A percentile compares a stretch with the other conserved stretches of the same genome.
Evolutionary conservation across 2,113 vertebrate species (phyloP).

Genomic region (Athene noctua): DNA sequence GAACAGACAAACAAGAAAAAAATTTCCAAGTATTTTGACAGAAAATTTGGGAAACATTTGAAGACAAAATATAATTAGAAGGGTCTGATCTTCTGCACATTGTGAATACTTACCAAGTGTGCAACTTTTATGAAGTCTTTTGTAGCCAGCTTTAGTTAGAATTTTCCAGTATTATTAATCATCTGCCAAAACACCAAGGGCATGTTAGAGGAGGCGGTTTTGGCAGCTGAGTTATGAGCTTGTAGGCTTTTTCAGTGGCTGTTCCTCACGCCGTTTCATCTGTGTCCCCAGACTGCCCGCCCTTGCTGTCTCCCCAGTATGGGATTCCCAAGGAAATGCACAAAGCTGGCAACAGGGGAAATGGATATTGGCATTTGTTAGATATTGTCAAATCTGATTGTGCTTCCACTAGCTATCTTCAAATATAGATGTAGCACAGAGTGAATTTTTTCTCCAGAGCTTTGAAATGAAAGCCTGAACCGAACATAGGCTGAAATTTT

Average conservation of each 20-base stretch:
- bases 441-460: not conserved
- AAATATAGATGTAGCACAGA: not conserved
- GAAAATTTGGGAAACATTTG: not conserved
- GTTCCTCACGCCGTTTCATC: not conserved
- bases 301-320: not conserved
- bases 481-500: not conserved
- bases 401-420: not conserved
- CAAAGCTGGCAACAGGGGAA: not conserved
- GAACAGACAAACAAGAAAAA: not conserved
- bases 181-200: not conserved
- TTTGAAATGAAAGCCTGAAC: not conserved
- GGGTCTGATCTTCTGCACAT: not conserved
- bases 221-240: not conserved
- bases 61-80: not conserved
- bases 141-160: not conserved
- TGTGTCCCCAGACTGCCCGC: not conserved
- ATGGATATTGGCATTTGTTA: not conserved
- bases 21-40: not conserved
- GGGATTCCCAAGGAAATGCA: not conserved
- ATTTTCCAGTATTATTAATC: not conserved
- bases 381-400: not conserved
- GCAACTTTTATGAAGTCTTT: not conserved
- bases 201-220: not conserved
- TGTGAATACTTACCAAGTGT: not conserved
- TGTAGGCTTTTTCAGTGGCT: not conserved